Evolutionary conservation across 2,797 vertebrate genomes (phyloP).

Genomic region (Streptopelia turtur): DNA sequence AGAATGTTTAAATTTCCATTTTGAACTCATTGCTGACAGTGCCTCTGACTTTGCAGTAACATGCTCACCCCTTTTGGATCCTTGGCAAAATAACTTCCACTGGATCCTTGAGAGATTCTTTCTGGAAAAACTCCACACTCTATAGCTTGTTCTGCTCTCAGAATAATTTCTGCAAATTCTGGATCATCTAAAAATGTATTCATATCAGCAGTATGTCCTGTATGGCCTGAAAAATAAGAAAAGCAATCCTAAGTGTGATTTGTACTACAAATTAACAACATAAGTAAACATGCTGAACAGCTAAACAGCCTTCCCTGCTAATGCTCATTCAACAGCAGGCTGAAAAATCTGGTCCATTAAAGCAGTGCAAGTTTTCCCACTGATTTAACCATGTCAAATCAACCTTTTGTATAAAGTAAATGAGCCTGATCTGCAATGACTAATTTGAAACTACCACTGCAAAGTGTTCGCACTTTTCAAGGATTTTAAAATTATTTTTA

Average conservation of each 20-base stretch:
- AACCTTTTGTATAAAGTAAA: neutral
- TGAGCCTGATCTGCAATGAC: neutral
- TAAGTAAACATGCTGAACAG: neutral
- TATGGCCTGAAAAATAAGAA: constrained; percentile 72
- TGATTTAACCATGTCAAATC: neutral
- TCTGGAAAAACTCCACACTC: constrained; percentile 91
- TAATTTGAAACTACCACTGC: neutral
- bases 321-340: neutral
- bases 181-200: constrained; percentile 91
- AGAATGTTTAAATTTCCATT: neutral
- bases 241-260: neutral
- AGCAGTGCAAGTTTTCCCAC: neutral
- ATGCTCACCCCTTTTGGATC: constrained; percentile 91
- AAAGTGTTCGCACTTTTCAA: neutral
- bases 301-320: neutral
- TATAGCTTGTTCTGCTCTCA: constrained; percentile 90
- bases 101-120: constrained; percentile 96
- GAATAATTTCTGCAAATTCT: constrained; percentile 90
- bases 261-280: neutral
- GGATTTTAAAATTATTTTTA: neutral
- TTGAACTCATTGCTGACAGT: neutral
- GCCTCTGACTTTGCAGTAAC: neutral
- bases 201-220: constrained; percentile 81
- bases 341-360: neutral
- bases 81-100: constrained; percentile 98